A percentile compares a stretch with the other conserved stretches of the same genome.
These are phyloP conservation scores for Microctenopoma stevenorrisi DNA, from an alignment of 2,797 vertebrate genomes.

Conservation along the genomic window DNA sequence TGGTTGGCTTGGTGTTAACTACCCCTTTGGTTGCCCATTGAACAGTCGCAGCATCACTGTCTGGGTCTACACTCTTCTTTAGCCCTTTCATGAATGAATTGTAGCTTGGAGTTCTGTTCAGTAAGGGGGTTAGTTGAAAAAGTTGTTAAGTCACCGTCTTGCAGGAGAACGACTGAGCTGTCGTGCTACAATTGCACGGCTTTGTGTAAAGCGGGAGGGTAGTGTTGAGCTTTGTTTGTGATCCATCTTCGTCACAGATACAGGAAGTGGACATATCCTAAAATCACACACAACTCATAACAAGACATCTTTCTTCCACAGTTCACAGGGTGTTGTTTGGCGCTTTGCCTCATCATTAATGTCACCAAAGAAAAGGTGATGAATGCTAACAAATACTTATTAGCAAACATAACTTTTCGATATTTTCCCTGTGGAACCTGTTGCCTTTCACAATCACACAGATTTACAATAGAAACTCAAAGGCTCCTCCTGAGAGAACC, in stretches of 20 bases:
- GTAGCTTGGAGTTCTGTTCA: neutral
- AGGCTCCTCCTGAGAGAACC: no score
- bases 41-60: no score
- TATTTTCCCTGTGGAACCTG: no score
- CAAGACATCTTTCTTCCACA: neutral
- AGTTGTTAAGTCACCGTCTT: neutral
- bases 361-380: neutral
- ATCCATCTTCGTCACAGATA: neutral
- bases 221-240: constrained; percentile 20
- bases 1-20: no score
- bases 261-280: neutral
- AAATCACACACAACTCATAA: neutral
- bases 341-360: neutral
- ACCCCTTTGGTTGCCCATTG: no score
- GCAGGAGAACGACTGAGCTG: no score
- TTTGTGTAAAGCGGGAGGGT: neutral
- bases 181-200: neutral
- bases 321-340: neutral
- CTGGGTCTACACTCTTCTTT: no score
- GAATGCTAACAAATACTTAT: no score
- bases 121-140: neutral
- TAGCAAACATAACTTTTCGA: no score
- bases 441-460: no score
- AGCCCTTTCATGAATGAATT: no score
- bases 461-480: no score